These are phyloP conservation scores for Panzeria rudis DNA, from an alignment of 2,888 invertebrate genomes.

Conservation along the genomic window DNA sequence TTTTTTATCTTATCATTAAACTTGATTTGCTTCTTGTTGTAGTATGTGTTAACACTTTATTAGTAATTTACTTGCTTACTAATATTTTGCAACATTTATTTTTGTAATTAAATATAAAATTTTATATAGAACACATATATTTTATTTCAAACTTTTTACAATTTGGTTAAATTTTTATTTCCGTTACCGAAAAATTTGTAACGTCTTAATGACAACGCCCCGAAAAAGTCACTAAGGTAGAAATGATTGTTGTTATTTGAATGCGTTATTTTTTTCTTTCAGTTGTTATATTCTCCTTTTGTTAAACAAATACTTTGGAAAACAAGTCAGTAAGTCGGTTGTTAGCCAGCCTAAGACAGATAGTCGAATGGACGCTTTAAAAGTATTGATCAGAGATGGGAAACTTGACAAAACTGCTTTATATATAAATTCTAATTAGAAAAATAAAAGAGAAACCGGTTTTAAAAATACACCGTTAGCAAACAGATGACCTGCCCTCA, in stretches of 20 bases:
- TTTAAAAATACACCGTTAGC: no score
- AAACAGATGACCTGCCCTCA: no score
- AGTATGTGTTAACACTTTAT: slow-evolving; percentile 38
- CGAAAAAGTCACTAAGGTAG: slow-evolving; percentile 65
- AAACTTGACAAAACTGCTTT: not conserved
- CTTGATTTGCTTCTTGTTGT: slow-evolving; percentile 35
- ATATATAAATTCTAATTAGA: not conserved
- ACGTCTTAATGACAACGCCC: slow-evolving; percentile 71
- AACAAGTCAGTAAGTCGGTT: slow-evolving; percentile 42
- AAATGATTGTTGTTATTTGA: slow-evolving; percentile 60
- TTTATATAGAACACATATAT: not conserved
- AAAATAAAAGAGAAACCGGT: not conserved
- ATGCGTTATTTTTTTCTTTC: slow-evolving; percentile 44
- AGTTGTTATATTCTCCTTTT: slow-evolving; percentile 61
- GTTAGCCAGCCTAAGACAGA: slow-evolving; percentile 48
- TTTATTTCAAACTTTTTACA: slow-evolving; percentile 10
- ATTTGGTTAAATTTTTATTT: slow-evolving; percentile 27
- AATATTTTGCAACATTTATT: slow-evolving; percentile 50
- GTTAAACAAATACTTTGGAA: slow-evolving; percentile 57
- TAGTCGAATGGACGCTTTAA: slow-evolving; percentile 31
- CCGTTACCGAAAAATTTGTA: slow-evolving; percentile 37
- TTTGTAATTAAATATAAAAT: not conserved
- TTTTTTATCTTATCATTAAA: slow-evolving; percentile 62
- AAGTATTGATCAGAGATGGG: slow-evolving; percentile 40
- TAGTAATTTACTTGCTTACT: slow-evolving; percentile 28